Evolutionary conservation across 2,888 invertebrate species (phyloP).

Genomic region (Phrixothrix hirtus): DNA sequence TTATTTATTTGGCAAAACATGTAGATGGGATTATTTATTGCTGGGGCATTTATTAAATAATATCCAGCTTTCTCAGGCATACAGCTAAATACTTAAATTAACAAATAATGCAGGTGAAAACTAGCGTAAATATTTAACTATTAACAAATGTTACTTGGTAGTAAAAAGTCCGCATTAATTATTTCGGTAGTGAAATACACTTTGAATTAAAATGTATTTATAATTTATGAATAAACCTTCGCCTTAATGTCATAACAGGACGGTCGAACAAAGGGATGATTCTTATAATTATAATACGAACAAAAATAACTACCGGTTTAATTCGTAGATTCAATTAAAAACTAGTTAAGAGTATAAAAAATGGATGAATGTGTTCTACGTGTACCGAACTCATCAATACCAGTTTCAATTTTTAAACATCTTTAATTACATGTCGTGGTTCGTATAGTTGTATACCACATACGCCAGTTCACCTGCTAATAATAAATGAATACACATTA

Average conservation of each 20-base stretch:
- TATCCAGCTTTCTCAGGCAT: too few species aligned
- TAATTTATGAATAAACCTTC: constrained; percentile 4
- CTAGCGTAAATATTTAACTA: too few species aligned
- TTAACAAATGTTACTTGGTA: too few species aligned
- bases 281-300: constrained; percentile 25
- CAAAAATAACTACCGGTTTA: constrained; percentile 25
- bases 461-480: constrained; percentile 32
- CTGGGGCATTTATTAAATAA: too few species aligned
- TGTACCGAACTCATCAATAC: constrained; percentile 26
- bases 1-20: too few species aligned
- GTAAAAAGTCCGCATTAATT: not conserved
- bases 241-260: constrained; percentile 14
- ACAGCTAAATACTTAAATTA: too few species aligned
- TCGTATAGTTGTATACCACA: constrained; percentile 25
- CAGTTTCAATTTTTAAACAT: constrained; percentile 31
- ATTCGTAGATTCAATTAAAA: constrained; percentile 30
- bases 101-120: too few species aligned
- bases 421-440: constrained; percentile 30
- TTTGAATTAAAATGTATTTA: not conserved
- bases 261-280: constrained; percentile 16
- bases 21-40: too few species aligned
- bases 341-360: constrained; percentile 30
- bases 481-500: constrained; percentile 31
- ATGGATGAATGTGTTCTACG: constrained; percentile 22
- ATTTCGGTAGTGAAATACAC: not conserved